Conservation (phyloP, 23 tunicate species). For the Diplosoma virens region DNA sequence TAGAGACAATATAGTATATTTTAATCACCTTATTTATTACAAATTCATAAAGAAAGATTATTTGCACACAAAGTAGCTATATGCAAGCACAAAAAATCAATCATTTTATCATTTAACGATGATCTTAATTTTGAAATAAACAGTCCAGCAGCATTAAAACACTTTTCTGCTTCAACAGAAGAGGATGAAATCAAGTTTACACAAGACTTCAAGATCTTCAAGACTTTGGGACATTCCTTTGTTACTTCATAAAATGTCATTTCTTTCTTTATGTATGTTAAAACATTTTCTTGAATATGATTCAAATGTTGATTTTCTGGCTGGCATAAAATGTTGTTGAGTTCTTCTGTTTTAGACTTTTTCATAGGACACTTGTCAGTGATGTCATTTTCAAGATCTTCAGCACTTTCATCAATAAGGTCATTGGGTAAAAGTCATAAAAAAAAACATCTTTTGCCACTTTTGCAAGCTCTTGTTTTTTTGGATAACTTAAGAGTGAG, state of each 20-base stretch:
- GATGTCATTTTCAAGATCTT: slow-evolving; percentile 2
- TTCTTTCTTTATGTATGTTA: too few relatives aligned
- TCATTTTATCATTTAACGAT: neutral
- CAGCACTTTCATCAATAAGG: too few relatives aligned
- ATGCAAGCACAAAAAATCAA: neutral
- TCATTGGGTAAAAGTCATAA: too few relatives aligned
- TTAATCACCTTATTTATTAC: too few relatives aligned
- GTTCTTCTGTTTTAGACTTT: too few relatives aligned
- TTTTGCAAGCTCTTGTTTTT: too few relatives aligned
- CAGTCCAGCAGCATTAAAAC: slow-evolving; percentile 10
- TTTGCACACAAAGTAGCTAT: neutral
- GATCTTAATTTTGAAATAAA: neutral
- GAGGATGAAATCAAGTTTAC: neutral
- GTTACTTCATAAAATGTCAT: too few relatives aligned
- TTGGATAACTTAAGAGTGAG: too few relatives aligned
- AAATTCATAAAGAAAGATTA: neutral
- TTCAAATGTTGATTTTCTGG: too few relatives aligned
- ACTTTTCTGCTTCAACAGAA: slow-evolving; percentile 15
- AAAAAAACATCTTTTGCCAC: too few relatives aligned
- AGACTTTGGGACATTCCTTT: too few relatives aligned
- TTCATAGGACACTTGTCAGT: neutral
- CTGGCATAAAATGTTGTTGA: neutral
- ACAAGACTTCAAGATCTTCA: slow-evolving; percentile 4
- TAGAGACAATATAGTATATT: too few relatives aligned
- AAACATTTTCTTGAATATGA: neutral